phyloP scores from a whole-genome alignment of 2,797 vertebrate genomes.

The Phaenicophaeus curvirostris region DNA sequence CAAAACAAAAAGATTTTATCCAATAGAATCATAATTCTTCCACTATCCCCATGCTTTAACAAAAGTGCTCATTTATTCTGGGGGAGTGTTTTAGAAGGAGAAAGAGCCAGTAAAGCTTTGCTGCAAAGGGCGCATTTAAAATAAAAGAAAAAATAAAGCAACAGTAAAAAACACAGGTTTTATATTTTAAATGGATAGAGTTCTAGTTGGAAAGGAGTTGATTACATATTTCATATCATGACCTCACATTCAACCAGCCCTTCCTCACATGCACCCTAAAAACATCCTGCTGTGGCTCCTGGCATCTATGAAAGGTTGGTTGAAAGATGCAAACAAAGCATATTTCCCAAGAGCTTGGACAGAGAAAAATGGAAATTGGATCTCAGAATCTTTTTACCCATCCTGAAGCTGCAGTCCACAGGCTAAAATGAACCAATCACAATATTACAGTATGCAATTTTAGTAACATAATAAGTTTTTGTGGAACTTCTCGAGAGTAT shows the following conservation, averaged over 20 bases:
- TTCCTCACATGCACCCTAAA: conserved; percentile 51
- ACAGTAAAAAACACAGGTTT: conserved; percentile 24
- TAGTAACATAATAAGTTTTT: neutral
- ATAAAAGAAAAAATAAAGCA: conserved; percentile 24
- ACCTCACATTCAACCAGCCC: conserved; percentile 59
- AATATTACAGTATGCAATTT: neutral
- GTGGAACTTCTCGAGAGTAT: neutral
- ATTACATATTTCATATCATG: conserved; percentile 55
- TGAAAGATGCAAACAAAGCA: conserved; percentile 27
- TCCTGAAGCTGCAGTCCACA: neutral
- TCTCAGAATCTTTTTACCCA: neutral
- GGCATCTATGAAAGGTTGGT: conserved; percentile 33
- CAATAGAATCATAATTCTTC: conserved; percentile 66
- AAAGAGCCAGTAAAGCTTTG: conserved; percentile 59
- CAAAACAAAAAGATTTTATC: conserved; percentile 78
- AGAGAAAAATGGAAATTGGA: conserved; percentile 19
- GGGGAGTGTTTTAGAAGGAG: conserved; percentile 53
- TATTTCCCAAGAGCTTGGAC: conserved; percentile 18
- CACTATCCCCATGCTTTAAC: conserved; percentile 50
- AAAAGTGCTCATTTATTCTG: conserved; percentile 69
- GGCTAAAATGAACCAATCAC: neutral
- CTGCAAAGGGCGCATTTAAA: conserved; percentile 59
- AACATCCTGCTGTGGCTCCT: conserved; percentile 60
- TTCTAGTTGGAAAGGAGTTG: conserved; percentile 41
- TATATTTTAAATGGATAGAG: conserved; percentile 55